A percentile compares a stretch with the other conserved stretches of the same genome.
phyloP scores from a whole-genome alignment of 2,888 invertebrate genomes.

The Ophion ellenae region DNA sequence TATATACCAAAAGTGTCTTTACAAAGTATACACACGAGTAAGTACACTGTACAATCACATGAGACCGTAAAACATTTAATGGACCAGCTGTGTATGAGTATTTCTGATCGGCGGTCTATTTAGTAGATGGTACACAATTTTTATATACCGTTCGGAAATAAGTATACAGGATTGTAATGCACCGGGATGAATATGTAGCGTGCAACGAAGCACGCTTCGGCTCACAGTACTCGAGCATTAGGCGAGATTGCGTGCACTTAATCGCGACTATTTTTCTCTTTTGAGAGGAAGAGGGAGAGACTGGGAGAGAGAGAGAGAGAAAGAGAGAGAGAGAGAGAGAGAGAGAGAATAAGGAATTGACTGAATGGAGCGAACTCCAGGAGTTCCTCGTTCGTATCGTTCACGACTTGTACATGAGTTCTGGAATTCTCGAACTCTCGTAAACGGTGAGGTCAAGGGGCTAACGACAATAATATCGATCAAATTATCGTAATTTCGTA shows the following conservation, averaged over 20 bases:
- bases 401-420: not conserved
- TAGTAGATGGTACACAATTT: not conserved
- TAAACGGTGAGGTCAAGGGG: conserved; percentile 24
- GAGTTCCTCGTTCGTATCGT: conserved; percentile 9
- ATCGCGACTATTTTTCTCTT: conserved; percentile 9
- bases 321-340: no score
- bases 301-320: no score
- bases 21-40: not conserved
- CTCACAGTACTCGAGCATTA: conserved; percentile 22
- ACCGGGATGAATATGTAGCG: conserved; percentile 44
- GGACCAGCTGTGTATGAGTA: not conserved
- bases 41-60: not conserved
- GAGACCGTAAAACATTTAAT: not conserved
- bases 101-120: not conserved
- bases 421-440: conserved; percentile 24
- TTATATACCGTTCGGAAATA: conserved; percentile 1
- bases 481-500: conserved; percentile 26
- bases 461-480: conserved; percentile 26
- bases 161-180: conserved; percentile 22
- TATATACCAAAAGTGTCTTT: not conserved
- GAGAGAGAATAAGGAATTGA: conserved; percentile 37
- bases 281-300: not conserved
- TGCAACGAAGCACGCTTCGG: conserved; percentile 45
- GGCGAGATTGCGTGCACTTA: conserved; percentile 55
- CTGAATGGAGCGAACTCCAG: conserved; percentile 37